These are phyloP conservation scores for Terebella lapidaria DNA, from an alignment of 2,888 invertebrate genomes.

Conservation along the genomic window DNA sequence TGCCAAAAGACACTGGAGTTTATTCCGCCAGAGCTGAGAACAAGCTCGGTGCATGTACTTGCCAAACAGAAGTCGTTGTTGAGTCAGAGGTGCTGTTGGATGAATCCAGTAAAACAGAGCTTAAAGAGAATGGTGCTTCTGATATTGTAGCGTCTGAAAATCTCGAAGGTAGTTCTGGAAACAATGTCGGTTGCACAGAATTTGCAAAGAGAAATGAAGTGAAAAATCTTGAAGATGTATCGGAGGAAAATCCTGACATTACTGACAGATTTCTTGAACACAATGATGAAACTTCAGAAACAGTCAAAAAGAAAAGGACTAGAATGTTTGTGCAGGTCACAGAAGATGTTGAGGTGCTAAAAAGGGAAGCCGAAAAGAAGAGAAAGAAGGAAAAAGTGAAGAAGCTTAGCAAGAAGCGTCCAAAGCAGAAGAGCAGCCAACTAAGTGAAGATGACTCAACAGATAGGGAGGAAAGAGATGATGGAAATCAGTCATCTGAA, in stretches of 20 bases:
- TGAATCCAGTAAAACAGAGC: background rate
- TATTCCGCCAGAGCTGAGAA: constrained; percentile 27
- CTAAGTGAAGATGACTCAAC: background rate
- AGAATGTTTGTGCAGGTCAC: background rate
- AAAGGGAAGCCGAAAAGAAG: background rate
- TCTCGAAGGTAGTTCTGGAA: too few relatives aligned
- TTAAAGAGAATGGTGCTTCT: background rate
- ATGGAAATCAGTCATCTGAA: background rate
- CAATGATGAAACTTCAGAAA: too few relatives aligned
- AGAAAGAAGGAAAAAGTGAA: background rate
- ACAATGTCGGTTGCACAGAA: too few relatives aligned
- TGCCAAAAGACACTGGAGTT: constrained; percentile 28
- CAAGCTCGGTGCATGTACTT: constrained; percentile 17
- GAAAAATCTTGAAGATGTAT: background rate
- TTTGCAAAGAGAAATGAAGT: background rate
- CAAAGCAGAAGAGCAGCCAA: too few relatives aligned
- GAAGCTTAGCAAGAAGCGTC: background rate
- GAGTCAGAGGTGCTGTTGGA: too few relatives aligned
- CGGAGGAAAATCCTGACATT: background rate
- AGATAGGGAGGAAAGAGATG: background rate
- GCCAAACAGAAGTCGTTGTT: constrained; percentile 12
- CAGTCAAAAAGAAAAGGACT: background rate
- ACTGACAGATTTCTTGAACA: too few relatives aligned
- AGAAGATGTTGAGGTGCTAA: background rate
- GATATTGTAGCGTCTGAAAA: too few relatives aligned